A percentile compares a stretch with the other conserved stretches of the same genome.
Evolutionary conservation across 1,140 invertebrate species (phyloP).

Genomic region (Yoshiicerus persimilis): DNA sequence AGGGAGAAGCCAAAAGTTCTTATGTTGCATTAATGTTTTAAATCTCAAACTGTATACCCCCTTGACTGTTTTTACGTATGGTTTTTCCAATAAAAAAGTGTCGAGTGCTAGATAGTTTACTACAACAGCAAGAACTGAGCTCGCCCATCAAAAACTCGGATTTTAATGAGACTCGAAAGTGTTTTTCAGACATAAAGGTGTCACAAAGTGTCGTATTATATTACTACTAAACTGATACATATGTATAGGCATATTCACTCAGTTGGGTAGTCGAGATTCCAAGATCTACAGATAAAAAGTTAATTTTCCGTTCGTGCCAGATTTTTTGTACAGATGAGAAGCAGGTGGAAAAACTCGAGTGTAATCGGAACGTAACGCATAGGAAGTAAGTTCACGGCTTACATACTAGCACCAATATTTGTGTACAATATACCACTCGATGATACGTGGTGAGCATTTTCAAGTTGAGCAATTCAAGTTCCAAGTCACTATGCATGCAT

Average conservation of each 20-base stretch:
- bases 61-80: neutral
- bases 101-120: neutral
- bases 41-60: neutral
- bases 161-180: neutral
- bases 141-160: neutral
- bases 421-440: neutral
- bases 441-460: neutral
- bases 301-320: conserved; percentile 7
- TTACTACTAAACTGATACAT: neutral
- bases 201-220: neutral
- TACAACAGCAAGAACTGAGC: neutral
- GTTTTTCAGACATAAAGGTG: conserved; percentile 18
- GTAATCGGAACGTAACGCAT: neutral
- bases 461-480: neutral
- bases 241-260: neutral
- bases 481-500: neutral
- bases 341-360: neutral
- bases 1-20: neutral
- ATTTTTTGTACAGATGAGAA: neutral
- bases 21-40: neutral
- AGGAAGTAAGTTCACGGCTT: neutral
- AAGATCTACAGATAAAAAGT: neutral
- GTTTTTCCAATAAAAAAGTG: neutral
- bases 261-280: neutral
- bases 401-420: neutral